Evolutionary conservation across 1,140 invertebrate genomes (phyloP).

Genomic region (Ericerus pela): DNA sequence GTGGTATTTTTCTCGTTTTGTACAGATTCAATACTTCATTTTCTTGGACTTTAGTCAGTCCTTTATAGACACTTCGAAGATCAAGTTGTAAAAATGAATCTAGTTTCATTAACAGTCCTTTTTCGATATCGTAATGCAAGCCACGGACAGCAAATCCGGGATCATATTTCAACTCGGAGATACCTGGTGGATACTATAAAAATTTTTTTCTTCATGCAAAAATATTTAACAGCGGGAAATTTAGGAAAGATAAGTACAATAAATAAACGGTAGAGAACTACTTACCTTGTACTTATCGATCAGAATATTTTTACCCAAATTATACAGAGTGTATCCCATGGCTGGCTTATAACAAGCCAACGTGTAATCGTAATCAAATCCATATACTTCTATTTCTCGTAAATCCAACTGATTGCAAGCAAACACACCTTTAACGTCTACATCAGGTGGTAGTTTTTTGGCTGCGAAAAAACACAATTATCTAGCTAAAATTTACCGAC

Average conservation of each 20-base stretch:
- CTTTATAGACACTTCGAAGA: conserved; percentile 83
- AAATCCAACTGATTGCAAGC: conserved; percentile 93
- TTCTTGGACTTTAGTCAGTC: conserved; percentile 60
- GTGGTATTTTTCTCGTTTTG: conserved; percentile 67
- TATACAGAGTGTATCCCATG: conserved; percentile 82
- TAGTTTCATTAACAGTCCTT: conserved; percentile 85
- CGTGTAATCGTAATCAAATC: conserved; percentile 98
- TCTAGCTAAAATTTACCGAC: background rate
- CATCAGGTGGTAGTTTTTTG: conserved; percentile 73
- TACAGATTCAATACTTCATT: conserved; percentile 77
- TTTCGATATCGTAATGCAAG: conserved; percentile 90
- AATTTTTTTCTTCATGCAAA: conserved; percentile 10
- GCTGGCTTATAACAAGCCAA: conserved; percentile 86
- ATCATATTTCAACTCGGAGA: conserved; percentile 65
- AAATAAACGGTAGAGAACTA: background rate
- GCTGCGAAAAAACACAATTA: conserved; percentile 36
- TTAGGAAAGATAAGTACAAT: background rate
- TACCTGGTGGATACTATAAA: conserved; percentile 77
- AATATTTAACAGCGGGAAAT: background rate
- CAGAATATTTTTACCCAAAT: conserved; percentile 71
- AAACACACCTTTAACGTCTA: conserved; percentile 74
- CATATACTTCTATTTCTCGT: conserved; percentile 83
- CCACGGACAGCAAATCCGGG: conserved; percentile 83
- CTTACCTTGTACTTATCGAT: conserved; percentile 76
- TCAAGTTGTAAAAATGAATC: conserved; percentile 95